phyloP scores from a whole-genome alignment of 2,797 vertebrate species.

The Pygocentrus nattereri region DNA sequence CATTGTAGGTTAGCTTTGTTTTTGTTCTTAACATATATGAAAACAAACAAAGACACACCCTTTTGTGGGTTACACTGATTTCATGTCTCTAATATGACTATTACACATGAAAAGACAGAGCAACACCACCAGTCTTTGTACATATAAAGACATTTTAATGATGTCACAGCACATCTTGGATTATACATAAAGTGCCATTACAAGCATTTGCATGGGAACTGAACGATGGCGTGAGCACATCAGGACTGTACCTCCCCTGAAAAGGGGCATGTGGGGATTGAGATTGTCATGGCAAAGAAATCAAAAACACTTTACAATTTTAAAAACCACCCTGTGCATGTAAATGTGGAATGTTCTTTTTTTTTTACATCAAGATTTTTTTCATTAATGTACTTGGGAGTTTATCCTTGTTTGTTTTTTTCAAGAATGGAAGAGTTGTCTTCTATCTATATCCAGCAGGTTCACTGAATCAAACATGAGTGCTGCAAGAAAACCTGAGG shows the following conservation, averaged over 20 bases:
- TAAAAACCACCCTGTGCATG: conserved; percentile 63
- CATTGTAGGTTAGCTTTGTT: too few species aligned
- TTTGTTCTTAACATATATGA: neutral
- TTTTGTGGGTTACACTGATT: neutral
- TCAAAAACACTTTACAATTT: conserved; percentile 51
- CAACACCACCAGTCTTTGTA: conserved; percentile 13
- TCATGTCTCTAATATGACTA: neutral
- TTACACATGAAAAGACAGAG: conserved; percentile 12
- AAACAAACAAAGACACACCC: neutral
- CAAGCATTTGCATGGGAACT: conserved; percentile 78
- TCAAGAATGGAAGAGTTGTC: neutral
- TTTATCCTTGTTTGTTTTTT: conserved; percentile 15
- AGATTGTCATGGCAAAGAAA: conserved; percentile 80
- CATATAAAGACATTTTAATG: conserved; percentile 59
- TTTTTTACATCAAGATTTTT: conserved; percentile 2
- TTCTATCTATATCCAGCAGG: conserved; percentile 4
- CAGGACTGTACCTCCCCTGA: conserved; percentile 63
- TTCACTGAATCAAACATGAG: conserved; percentile 28
- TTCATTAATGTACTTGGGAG: neutral
- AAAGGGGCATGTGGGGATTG: conserved; percentile 52
- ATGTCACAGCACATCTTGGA: conserved; percentile 59
- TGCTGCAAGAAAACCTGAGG: conserved; percentile 56
- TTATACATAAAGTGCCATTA: conserved; percentile 77
- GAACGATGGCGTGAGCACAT: conserved; percentile 68
- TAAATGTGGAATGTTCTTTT: conserved; percentile 60